These are phyloP conservation scores for Liasis olivaceus DNA, from an alignment of 2,797 vertebrate species.

Conservation along the genomic window DNA sequence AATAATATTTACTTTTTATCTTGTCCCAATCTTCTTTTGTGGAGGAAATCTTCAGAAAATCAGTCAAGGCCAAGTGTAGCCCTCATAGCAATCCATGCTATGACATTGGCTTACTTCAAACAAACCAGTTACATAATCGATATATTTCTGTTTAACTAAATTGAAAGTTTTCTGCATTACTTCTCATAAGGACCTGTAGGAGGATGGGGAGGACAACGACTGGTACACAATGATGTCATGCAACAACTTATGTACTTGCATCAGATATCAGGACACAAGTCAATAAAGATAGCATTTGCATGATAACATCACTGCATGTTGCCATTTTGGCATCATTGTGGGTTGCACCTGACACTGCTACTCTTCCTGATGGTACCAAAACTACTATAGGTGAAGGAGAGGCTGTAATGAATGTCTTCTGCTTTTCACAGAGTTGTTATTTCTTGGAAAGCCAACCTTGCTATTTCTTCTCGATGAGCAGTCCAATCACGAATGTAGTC, in stretches of 20 bases:
- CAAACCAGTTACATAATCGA: background rate
- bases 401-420: background rate
- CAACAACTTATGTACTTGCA: background rate
- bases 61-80: background rate
- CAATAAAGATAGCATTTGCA: background rate
- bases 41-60: background rate
- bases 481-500: slow-evolving; percentile 99
- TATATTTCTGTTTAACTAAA: background rate
- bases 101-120: background rate
- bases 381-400: background rate
- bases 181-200: background rate
- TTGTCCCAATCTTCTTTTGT: background rate
- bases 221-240: background rate
- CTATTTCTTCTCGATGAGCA: slow-evolving; percentile 97
- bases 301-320: background rate
- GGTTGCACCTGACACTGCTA: background rate
- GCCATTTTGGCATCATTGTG: background rate
- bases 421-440: background rate
- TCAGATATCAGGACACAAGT: background rate
- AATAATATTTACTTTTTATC: background rate
- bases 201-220: background rate
- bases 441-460: slow-evolving; percentile 81
- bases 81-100: background rate
- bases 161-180: background rate
- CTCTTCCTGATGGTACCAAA: background rate